Evolutionary conservation across 2,888 invertebrate species (phyloP).

Genomic region (Eumerus sabulonum): DNA sequence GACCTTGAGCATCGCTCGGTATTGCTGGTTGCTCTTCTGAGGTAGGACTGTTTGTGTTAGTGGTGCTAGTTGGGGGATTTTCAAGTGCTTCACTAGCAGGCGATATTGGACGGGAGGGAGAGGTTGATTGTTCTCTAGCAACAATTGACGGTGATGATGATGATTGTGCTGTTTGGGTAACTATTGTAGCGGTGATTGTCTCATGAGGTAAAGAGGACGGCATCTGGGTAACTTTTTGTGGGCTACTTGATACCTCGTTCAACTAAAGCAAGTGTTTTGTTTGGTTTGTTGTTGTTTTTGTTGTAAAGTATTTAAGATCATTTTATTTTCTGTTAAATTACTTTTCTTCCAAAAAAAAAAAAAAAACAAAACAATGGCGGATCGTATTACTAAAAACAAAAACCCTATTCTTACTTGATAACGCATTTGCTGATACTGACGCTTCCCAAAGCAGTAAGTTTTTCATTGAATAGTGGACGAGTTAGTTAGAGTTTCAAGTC

Average conservation of each 20-base stretch:
- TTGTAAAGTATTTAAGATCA: neutral
- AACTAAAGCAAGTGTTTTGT: slow-evolving; percentile 70
- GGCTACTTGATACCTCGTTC: slow-evolving; percentile 72
- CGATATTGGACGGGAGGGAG: slow-evolving; percentile 79
- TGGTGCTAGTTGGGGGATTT: slow-evolving; percentile 73
- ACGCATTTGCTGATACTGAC: slow-evolving; percentile 55
- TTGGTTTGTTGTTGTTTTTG: slow-evolving; percentile 30
- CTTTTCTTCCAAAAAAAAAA: slow-evolving; percentile 3
- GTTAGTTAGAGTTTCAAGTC: no score
- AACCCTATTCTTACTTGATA: slow-evolving; percentile 52
- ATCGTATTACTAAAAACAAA: slow-evolving; percentile 27
- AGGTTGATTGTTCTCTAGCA: slow-evolving; percentile 71
- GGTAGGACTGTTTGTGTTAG: slow-evolving; percentile 72
- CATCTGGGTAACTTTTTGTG: slow-evolving; percentile 71
- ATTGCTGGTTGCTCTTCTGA: slow-evolving; percentile 71
- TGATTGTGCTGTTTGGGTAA: slow-evolving; percentile 67
- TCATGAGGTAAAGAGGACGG: slow-evolving; percentile 70
- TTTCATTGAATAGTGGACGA: neutral
- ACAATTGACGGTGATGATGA: slow-evolving; percentile 58
- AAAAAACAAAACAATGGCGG: slow-evolving; percentile 1
- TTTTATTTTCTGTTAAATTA: slow-evolving; percentile 35
- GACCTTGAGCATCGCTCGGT: slow-evolving; percentile 79
- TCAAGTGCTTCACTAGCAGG: slow-evolving; percentile 80
- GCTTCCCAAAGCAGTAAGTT: slow-evolving; percentile 37
- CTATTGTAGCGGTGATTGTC: slow-evolving; percentile 67